Evolutionary conservation across 2,797 vertebrate species (phyloP), one percentile per base, ranked within the genome.

Genomic region (Artibeus jamaicensis): DNA sequence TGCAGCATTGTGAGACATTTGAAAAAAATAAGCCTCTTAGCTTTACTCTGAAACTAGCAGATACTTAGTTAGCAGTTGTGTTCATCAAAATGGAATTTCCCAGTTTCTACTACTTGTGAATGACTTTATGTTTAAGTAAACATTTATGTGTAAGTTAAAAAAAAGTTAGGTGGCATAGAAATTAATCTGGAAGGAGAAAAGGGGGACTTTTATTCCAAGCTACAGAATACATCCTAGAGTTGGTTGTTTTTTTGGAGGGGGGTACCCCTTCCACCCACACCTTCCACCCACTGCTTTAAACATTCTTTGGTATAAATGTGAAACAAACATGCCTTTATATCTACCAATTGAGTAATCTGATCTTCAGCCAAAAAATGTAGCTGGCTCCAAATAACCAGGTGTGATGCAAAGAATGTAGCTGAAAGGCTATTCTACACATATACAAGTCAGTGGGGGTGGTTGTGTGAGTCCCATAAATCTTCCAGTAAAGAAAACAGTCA

Each of bases 351-450:
- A 95, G 57, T 94, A 96, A 97, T 70, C 34, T 78, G 93, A 95
- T 53, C 32, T 91, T 53, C 70, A 93, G 91, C 96, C 94, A 98
- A 97, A 94, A 94, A 93, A 94, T 83, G 74, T 89, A 97, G 55
- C 76, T 95, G 4, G 29, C 57, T 95, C 89, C 62, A 88, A 59
- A 87, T 93, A 97, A 89, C 5, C 15, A 97, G 50, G 71, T 97
- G 90, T 93, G 93, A 94, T 84, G 76, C 73, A 95, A 89, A 95
- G 89, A 92, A 85, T 90, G 50, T 48, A 73, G 82, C 59, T 73
- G 57, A 78, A 89, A 82, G 78, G 34, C 50, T 97, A 96, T 91
- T 93, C 84, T 92, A 32, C 32, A 21, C 59, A 34, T n/a, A 8
- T 5, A 5, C 29, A 93, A 77, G 70, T 95, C 53, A 96, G 88